These are phyloP conservation scores for Phycodurus eques DNA, from an alignment of 2,113 vertebrate genomes.

Conservation along the genomic window DNA sequence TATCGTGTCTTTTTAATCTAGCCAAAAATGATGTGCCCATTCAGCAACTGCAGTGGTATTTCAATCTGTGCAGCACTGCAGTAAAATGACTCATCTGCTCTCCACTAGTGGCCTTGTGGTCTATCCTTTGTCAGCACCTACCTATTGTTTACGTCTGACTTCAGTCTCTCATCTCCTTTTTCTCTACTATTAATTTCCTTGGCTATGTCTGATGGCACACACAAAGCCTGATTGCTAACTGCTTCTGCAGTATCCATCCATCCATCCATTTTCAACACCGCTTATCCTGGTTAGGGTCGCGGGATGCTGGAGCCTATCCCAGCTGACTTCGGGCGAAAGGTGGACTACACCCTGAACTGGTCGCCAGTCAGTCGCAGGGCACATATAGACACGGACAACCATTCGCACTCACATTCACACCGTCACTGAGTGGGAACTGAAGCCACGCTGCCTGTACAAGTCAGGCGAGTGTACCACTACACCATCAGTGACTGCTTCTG, in stretches of 20 bases:
- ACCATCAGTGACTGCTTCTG: conserved; percentile 29
- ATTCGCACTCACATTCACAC: too few species aligned
- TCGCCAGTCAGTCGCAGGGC: too few species aligned
- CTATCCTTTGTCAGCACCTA: conserved; percentile 47
- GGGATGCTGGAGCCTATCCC: too few species aligned
- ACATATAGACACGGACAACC: too few species aligned
- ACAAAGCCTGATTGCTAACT: conserved; percentile 30
- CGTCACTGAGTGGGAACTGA: too few species aligned
- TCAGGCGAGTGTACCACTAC: too few species aligned
- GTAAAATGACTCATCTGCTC: conserved; percentile 69
- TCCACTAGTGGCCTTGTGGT: conserved; percentile 30
- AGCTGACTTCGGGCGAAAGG: too few species aligned
- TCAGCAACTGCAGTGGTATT: conserved; percentile 47
- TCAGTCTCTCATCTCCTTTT: conserved; percentile 22
- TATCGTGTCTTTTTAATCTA: conserved; percentile 9
- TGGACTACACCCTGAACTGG: too few species aligned
- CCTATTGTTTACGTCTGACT: conserved; percentile 45
- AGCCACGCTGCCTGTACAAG: too few species aligned
- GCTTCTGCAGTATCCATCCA: conserved; percentile 25
- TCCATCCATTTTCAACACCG: too few species aligned
- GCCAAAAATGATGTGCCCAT: conserved; percentile 10
- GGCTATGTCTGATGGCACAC: conserved; percentile 20
- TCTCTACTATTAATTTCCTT: conserved; percentile 37
- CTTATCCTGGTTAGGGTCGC: too few species aligned
- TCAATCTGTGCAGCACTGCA: conserved; percentile 60